Conservation (phyloP, 2,797 vertebrate genomes). For the Ficedula albicollis region DNA sequence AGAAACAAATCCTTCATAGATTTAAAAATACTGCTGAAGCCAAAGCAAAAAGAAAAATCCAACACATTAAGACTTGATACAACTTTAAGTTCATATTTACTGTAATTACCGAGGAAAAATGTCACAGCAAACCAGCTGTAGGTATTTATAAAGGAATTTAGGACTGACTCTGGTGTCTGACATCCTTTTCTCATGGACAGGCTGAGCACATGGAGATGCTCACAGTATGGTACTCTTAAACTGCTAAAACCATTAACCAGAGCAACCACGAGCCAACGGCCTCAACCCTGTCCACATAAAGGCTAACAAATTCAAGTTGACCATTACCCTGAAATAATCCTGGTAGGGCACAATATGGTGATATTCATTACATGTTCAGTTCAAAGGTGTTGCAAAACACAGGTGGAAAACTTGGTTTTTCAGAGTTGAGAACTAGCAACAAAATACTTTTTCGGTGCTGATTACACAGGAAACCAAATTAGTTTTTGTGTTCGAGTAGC, state of each 20-base stretch:
- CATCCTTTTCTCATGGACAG: constrained; percentile 3
- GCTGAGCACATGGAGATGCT: constrained; percentile 32
- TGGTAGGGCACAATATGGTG: not conserved
- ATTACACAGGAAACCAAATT: not conserved
- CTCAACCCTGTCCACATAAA: constrained; percentile 40
- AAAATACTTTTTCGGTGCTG: not conserved
- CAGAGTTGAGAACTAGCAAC: not conserved
- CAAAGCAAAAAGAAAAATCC: not conserved
- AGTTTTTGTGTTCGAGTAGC: not conserved
- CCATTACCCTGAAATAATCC: constrained; percentile 36
- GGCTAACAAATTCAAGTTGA: constrained; percentile 5
- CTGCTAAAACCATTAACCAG: constrained; percentile 7
- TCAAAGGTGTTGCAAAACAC: not conserved
- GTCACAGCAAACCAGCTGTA: not conserved
- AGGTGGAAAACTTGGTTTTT: not conserved
- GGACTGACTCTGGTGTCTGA: not conserved
- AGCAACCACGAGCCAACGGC: not conserved
- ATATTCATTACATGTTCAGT: not conserved
- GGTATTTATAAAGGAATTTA: constrained; percentile 25
- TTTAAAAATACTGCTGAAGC: not conserved
- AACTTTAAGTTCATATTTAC: constrained; percentile 6
- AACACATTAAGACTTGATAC: not conserved
- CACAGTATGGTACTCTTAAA: not conserved
- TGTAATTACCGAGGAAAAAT: not conserved
- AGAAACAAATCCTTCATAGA: not conserved